Evolutionary conservation across 2,113 vertebrate species (phyloP), one percentile per base, ranked within the genome.

Genomic region (Ciconia maguari): DNA sequence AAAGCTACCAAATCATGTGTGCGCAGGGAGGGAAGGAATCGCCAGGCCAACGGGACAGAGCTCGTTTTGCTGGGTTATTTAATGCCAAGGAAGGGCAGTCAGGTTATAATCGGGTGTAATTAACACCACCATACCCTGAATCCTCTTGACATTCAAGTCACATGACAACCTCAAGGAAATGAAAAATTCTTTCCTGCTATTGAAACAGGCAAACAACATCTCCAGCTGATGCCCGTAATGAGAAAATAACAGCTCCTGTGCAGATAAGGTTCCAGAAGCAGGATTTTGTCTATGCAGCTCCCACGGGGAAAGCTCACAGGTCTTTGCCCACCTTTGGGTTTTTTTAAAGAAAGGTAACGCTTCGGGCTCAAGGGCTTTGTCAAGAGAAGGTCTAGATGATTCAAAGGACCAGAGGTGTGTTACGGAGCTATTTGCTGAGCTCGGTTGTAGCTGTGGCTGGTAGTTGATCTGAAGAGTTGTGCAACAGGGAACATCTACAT

Each of bases 51-150:
- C 10, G 4, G 66, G 85, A 44, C 79, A 89, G 36, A 91, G 95
- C 93, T 70, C 20, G 18, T 92, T 94, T 30, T 57, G 80, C 91
- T 41, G 61, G 87, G 86, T 87, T 89, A 58, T 94, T 96, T 75
- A 77, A 90, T 89, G 55, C 87, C 85, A 55, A 77, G 94, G 95
- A 95, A 96, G 83, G 95, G 90, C 95, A 91, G 94, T 90, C 86
- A 92, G 95, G 76, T 96, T 96, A 72, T 96, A 97, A 97, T 93
- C 20, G 29, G 83, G 38, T 8, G 10, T 92, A 97, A 93, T 98
- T 97, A 98, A 91, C 55, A 61, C 54, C 3, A 26, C 58, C 44
- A 5, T 91, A 70, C 55, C 64, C 86, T 7, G 22, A 95, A 57
- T 95, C 89, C 85, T 91, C 93, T 58, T 87, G 51, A 83, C 46